Conservation (phyloP, 2,797 vertebrate genomes). For the Tangara arthus region DNA sequence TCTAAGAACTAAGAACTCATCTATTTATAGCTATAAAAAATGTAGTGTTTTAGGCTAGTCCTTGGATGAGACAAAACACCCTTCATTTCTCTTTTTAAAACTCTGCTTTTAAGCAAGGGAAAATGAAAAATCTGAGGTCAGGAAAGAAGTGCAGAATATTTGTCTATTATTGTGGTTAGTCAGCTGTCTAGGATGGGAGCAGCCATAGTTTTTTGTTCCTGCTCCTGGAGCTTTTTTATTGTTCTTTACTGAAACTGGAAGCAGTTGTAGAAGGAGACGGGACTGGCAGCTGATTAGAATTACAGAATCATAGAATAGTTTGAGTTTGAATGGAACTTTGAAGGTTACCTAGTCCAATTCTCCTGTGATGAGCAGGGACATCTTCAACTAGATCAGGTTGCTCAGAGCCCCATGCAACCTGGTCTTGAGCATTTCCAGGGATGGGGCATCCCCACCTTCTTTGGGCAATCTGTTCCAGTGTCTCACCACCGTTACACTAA, state of each 20-base stretch:
- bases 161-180: neutral
- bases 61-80: neutral
- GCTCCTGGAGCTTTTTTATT: neutral
- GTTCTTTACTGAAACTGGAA: neutral
- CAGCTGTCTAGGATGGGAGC: neutral
- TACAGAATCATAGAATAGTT: neutral
- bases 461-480: neutral
- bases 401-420: neutral
- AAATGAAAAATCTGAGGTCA: neutral
- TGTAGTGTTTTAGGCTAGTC: neutral
- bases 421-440: neutral
- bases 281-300: neutral
- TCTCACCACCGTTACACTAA: neutral
- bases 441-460: neutral
- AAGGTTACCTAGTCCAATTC: neutral
- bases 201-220: neutral
- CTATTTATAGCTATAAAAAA: neutral
- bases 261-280: neutral
- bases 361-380: neutral
- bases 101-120: neutral
- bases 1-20: neutral
- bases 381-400: neutral
- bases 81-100: neutral
- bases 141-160: neutral
- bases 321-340: neutral